phyloP scores from a whole-genome alignment of 2,888 invertebrate species.

The Heliconius sara region DNA sequence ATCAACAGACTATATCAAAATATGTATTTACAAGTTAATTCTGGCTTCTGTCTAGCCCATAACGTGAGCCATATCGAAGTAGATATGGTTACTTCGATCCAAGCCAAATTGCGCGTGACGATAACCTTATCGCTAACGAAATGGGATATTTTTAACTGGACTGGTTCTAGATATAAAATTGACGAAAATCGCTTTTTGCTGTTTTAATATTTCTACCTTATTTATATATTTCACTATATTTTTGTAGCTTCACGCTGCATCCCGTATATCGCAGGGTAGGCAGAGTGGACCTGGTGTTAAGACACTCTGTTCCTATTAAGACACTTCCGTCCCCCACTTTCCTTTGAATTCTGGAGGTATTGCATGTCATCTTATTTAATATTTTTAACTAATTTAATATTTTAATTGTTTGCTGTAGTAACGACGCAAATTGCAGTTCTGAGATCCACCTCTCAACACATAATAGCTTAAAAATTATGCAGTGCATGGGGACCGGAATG shows the following conservation, averaged over 20 bases:
- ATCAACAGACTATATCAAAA: not conserved
- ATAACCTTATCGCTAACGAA: slow-evolving; percentile 51
- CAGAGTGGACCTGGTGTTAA: too few relatives aligned
- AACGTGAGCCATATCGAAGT: not conserved
- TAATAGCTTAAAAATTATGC: too few relatives aligned
- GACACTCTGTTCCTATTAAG: too few relatives aligned
- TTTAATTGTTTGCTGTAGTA: not conserved
- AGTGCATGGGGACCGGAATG: too few relatives aligned
- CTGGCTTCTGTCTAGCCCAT: not conserved
- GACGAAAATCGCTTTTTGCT: not conserved
- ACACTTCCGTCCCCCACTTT: too few relatives aligned
- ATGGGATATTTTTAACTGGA: slow-evolving; percentile 27
- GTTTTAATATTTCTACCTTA: not conserved
- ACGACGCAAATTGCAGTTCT: not conserved
- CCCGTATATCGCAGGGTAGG: too few relatives aligned
- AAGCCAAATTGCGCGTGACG: slow-evolving; percentile 66
- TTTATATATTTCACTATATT: not conserved
- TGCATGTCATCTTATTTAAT: too few relatives aligned
- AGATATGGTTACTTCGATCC: slow-evolving; percentile 34
- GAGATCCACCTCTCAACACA: too few relatives aligned
- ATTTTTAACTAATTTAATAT: not conserved
- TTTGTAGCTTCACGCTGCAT: too few relatives aligned
- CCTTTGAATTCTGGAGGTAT: too few relatives aligned
- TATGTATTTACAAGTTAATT: slow-evolving; percentile 1
- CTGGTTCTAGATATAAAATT: slow-evolving; percentile 11